These are phyloP conservation scores for Oryzias melastigma DNA, from an alignment of 2,113 vertebrate genomes.

Conservation along the genomic window DNA sequence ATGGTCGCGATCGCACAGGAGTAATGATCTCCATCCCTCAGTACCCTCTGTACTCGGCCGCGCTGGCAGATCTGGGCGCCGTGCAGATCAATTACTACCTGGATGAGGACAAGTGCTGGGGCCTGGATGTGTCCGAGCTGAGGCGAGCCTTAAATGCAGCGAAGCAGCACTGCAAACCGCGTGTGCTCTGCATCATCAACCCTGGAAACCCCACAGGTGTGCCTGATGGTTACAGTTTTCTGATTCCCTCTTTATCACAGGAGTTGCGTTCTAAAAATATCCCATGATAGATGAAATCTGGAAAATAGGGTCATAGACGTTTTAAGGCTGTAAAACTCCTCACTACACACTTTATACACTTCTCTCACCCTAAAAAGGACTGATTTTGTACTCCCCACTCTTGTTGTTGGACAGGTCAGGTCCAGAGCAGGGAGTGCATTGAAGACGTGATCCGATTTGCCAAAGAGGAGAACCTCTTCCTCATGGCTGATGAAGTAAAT, in stretches of 20 bases:
- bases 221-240: background rate
- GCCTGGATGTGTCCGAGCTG: conserved; percentile 81
- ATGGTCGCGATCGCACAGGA: conserved; percentile 78
- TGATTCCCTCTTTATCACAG: too few species aligned
- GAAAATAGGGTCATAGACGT: too few species aligned
- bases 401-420: conserved; percentile 76
- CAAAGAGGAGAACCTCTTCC: conserved; percentile 78
- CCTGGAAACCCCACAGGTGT: conserved; percentile 92
- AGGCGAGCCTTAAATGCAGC: conserved; percentile 76
- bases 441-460: conserved; percentile 82
- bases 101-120: conserved; percentile 86
- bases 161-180: conserved; percentile 78
- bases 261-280: too few species aligned
- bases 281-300: too few species aligned
- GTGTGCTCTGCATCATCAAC: conserved; percentile 89
- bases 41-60: conserved; percentile 91
- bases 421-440: conserved; percentile 80
- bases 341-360: too few species aligned
- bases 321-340: too few species aligned
- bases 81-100: conserved; percentile 88
- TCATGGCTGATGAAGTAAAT: conserved; percentile 90
- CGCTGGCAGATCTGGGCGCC: conserved; percentile 79
- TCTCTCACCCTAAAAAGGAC: background rate
- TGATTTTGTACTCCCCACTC: background rate
- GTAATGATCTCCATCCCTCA: conserved; percentile 92